Evolutionary conservation across 2,113 vertebrate genomes (phyloP).

Genomic region (Callipepla squamata): DNA sequence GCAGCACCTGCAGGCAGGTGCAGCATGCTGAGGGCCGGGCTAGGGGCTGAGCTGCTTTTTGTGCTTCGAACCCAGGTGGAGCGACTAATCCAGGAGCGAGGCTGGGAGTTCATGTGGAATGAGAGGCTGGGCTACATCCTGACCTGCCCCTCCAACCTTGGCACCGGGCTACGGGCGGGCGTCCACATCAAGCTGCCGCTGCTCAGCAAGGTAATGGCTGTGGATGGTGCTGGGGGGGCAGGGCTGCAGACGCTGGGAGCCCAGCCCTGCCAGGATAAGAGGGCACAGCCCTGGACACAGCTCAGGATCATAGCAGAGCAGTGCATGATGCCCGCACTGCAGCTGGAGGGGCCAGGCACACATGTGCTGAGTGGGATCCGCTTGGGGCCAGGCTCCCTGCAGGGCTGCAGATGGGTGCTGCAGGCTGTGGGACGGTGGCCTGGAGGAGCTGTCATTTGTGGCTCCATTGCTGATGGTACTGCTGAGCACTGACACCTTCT

Average conservation of each 20-base stretch:
- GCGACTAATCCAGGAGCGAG: constrained; percentile 82
- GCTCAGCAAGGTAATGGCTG: constrained; percentile 81
- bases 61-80: constrained; percentile 76
- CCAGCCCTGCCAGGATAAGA: fast-evolving
- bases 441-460: no score
- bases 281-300: fast-evolving
- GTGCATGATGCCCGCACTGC: not conserved
- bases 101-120: constrained; percentile 91
- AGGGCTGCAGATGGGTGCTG: not conserved
- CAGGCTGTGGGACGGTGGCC: not conserved
- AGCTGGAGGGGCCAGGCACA: fast-evolving
- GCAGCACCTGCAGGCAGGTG: not conserved
- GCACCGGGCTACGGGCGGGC: constrained; percentile 84
- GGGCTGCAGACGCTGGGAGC: fast-evolving
- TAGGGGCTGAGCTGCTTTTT: fast-evolving
- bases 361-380: not conserved
- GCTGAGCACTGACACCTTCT: not conserved
- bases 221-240: not conserved
- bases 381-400: not conserved
- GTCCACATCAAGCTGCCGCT: constrained; percentile 86
- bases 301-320: not conserved
- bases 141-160: constrained; percentile 87
- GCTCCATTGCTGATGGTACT: not conserved
- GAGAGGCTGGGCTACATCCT: constrained; percentile 85
- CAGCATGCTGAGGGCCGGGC: not conserved